Conservation (phyloP, 2,113 vertebrate genomes). For the Hippocampus barbouri region DNA sequence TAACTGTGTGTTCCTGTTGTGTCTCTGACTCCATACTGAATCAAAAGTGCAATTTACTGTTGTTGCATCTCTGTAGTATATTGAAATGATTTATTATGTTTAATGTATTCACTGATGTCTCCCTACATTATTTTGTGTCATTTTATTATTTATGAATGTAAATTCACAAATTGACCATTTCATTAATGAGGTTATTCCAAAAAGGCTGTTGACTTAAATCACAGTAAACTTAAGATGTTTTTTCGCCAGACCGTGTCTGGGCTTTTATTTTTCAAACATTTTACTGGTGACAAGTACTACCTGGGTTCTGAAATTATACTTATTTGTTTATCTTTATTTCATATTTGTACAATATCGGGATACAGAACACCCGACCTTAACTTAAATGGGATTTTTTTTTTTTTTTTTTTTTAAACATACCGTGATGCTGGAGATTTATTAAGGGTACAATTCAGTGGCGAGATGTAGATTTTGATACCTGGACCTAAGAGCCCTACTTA, state of each 20-base stretch:
- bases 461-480: too few species aligned
- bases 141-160: neutral
- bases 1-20: neutral
- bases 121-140: neutral
- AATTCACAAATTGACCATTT: neutral
- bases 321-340: neutral
- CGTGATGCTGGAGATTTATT: too few species aligned
- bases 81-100: neutral
- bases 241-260: neutral
- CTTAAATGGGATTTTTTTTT: too few species aligned
- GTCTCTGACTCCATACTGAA: neutral
- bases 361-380: too few species aligned
- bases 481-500: too few species aligned
- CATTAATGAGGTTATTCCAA: neutral
- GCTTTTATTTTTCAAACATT: neutral
- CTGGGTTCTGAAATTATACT: constrained; percentile 16
- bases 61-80: neutral
- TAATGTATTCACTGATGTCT: neutral
- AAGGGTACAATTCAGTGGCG: too few species aligned
- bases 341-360: neutral
- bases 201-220: neutral
- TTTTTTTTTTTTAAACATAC: too few species aligned
- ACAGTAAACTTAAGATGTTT: neutral
- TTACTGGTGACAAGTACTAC: neutral
- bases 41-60: constrained; percentile 5